Conservation (phyloP, 2,888 invertebrate species). For the Mythimna pallens region DNA sequence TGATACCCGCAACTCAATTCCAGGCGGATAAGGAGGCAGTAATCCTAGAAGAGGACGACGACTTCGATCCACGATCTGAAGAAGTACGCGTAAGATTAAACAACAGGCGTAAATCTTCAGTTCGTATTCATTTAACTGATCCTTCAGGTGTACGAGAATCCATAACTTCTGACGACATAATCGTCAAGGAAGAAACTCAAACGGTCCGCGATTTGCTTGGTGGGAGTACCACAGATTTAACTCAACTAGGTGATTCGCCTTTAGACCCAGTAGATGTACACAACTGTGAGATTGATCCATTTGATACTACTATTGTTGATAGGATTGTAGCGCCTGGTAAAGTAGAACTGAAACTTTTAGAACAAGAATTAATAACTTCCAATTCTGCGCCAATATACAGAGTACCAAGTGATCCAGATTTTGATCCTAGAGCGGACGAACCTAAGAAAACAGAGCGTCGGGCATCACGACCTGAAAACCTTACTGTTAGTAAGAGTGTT, state of each 20-base stretch:
- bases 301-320: conserved; percentile 95
- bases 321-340: conserved; percentile 94
- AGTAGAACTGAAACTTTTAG: conserved; percentile 94
- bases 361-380: conserved; percentile 93
- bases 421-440: conserved; percentile 94
- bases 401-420: conserved; percentile 94
- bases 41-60: conserved; percentile 88
- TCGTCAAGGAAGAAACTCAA: conserved; percentile 82
- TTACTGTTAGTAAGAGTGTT: conserved; percentile 88
- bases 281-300: conserved; percentile 93
- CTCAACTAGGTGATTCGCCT: conserved; percentile 92
- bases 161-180: conserved; percentile 88
- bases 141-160: conserved; percentile 91
- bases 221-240: conserved; percentile 94
- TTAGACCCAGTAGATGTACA: conserved; percentile 92
- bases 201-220: conserved; percentile 93
- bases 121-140: conserved; percentile 92
- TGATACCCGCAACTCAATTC: conserved; percentile 89
- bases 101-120: conserved; percentile 87
- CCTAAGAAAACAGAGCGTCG: conserved; percentile 86
- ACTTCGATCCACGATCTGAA: conserved; percentile 92
- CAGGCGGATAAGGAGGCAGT: conserved; percentile 83
- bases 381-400: conserved; percentile 78
- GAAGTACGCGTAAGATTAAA: conserved; percentile 85
- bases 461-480: conserved; percentile 92